phyloP scores from a whole-genome alignment of 2,113 vertebrate genomes.

The Blennius ocellaris region DNA sequence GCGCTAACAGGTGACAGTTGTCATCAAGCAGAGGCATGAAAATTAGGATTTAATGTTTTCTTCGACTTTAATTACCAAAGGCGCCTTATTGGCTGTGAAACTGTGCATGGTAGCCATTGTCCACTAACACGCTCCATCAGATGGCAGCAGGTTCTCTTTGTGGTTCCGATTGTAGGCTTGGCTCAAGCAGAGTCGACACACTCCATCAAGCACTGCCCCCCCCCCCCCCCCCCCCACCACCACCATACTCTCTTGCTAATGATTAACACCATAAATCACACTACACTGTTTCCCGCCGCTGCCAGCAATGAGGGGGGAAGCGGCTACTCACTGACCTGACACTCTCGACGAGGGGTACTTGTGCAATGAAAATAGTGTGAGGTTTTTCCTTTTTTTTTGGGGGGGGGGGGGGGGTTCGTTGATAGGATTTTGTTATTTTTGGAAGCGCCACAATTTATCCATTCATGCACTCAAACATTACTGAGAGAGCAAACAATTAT shows the following conservation, averaged over 20 bases:
- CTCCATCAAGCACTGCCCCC: slow-evolving; percentile 58
- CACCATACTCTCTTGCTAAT: slow-evolving; percentile 55
- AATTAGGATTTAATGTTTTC: too few species aligned
- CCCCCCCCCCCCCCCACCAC: slow-evolving; percentile 35
- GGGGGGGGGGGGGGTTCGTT: slow-evolving; percentile 4
- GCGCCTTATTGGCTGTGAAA: too few species aligned
- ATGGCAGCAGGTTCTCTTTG: slow-evolving; percentile 20
- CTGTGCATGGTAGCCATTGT: background rate
- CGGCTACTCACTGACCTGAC: slow-evolving; percentile 41
- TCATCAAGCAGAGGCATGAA: too few species aligned
- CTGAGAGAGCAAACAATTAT: slow-evolving; percentile 13
- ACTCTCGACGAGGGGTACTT: background rate
- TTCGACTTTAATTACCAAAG: too few species aligned
- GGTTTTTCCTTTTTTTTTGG: slow-evolving; percentile 17
- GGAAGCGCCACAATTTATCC: background rate
- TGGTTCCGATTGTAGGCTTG: slow-evolving; percentile 37
- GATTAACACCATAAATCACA: slow-evolving; percentile 75
- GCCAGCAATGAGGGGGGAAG: slow-evolving; percentile 37
- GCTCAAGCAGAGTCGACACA: slow-evolving; percentile 55
- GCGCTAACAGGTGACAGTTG: too few species aligned
- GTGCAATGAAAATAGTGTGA: slow-evolving; percentile 14
- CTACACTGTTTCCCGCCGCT: slow-evolving; percentile 46
- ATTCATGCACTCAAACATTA: background rate
- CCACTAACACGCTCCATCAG: slow-evolving; percentile 27
- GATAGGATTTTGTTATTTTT: slow-evolving; percentile 5